A percentile compares a stretch with the other conserved stretches of the same genome.
phyloP scores from a whole-genome alignment of 2,888 invertebrate species.

The Ochlodes sylvanus region DNA sequence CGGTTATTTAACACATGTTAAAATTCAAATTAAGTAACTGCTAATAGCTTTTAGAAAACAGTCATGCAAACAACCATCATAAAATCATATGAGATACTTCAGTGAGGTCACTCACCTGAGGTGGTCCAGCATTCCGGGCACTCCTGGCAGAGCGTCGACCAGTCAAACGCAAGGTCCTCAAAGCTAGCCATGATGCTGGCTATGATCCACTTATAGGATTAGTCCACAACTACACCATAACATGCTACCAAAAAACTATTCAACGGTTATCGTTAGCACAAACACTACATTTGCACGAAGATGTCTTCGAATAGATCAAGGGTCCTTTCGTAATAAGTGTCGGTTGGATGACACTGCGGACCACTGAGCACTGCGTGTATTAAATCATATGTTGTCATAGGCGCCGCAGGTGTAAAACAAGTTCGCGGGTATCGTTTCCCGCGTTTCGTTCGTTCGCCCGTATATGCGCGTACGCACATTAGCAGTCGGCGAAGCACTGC shows the following conservation, averaged over 20 bases:
- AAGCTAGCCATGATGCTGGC: constrained; percentile 85
- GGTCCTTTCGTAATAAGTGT: constrained; percentile 40
- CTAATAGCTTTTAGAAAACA: constrained; percentile 38
- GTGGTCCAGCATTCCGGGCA: constrained; percentile 86
- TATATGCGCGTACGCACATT: constrained; percentile 66
- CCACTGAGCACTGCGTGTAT: constrained; percentile 43
- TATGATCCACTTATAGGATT: constrained; percentile 57
- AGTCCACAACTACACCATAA: constrained; percentile 58
- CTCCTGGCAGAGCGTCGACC: constrained; percentile 87
- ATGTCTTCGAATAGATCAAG: constrained; percentile 42
- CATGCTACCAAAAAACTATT: constrained; percentile 55
- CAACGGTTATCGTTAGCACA: constrained; percentile 55
- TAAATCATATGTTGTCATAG: constrained; percentile 55
- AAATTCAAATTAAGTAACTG: constrained; percentile 42
- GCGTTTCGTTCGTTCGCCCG: constrained; percentile 48
- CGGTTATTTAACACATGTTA: constrained; percentile 36
- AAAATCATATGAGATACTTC: constrained; percentile 3
- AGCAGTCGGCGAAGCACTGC: constrained; percentile 78
- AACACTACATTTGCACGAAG: constrained; percentile 61
- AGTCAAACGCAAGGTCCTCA: constrained; percentile 87
- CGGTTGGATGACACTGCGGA: constrained; percentile 21
- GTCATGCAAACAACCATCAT: constrained; percentile 22
- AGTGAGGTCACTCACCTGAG: constrained; percentile 80
- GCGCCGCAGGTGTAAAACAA: constrained; percentile 49
- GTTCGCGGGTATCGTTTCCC: constrained; percentile 55